phyloP scores from a whole-genome alignment of 2,797 vertebrate species.

The Anabacerthia variegaticeps region DNA sequence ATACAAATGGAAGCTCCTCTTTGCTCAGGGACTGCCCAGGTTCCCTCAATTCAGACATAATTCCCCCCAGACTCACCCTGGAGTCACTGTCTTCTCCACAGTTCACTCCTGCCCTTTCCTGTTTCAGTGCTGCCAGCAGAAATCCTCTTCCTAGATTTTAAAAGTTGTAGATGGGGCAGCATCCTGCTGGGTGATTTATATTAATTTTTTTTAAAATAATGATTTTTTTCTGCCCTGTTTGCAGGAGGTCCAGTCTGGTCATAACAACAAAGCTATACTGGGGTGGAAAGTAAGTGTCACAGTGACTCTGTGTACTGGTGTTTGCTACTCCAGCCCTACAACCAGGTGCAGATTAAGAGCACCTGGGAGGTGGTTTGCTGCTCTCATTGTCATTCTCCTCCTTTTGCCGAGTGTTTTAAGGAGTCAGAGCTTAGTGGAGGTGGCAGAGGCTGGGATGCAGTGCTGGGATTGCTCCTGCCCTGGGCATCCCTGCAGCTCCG shows the following conservation, averaged over 20 bases:
- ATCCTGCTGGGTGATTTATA: neutral
- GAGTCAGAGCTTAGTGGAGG: neutral
- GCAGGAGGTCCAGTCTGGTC: slow-evolving; percentile 94
- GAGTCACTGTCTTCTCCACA: fast-evolving
- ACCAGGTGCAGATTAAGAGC: fast-evolving
- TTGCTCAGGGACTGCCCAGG: neutral
- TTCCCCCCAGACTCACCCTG: fast-evolving
- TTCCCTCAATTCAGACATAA: neutral
- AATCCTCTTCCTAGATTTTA: neutral
- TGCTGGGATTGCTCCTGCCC: fast-evolving
- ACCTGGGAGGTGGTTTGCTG: neutral
- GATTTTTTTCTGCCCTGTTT: neutral
- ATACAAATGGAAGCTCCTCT: neutral
- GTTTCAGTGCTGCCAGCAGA: neutral
- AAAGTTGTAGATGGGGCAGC: neutral
- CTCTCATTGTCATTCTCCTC: fast-evolving
- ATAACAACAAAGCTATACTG: slow-evolving; percentile 98
- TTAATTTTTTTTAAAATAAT: neutral
- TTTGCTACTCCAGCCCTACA: fast-evolving
- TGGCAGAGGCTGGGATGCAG: fast-evolving
- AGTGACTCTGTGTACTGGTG: fast-evolving
- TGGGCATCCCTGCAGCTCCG: fast-evolving
- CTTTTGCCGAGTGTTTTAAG: neutral
- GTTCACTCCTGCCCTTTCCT: neutral
- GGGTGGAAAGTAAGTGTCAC: slow-evolving; percentile 92